These are phyloP conservation scores for Cydia amplana DNA, from an alignment of 1,140 invertebrate genomes.

Conservation along the genomic window DNA sequence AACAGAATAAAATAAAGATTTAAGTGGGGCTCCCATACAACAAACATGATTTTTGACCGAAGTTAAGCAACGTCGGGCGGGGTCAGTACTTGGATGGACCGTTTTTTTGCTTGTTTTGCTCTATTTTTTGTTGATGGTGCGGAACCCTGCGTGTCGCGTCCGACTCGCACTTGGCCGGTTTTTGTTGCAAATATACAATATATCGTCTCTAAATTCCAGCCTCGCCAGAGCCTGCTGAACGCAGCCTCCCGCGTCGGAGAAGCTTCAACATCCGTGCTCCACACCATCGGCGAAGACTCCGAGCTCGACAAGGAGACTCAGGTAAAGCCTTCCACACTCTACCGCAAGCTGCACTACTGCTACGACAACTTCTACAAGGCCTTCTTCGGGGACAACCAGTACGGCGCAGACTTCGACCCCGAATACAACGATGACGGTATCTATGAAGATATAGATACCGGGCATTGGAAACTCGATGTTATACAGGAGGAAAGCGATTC, in stretches of 20 bases:
- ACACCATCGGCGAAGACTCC: conserved; percentile 95
- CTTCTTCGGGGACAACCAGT: conserved; percentile 65
- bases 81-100: no score
- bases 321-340: conserved; percentile 75
- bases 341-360: conserved; percentile 74
- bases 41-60: no score
- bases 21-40: no score
- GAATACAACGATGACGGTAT: conserved; percentile 69
- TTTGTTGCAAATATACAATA: no score
- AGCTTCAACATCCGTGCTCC: conserved; percentile 95
- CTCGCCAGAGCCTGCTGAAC: conserved; percentile 94
- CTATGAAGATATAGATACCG: conserved; percentile 73
- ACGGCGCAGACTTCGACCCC: conserved; percentile 55
- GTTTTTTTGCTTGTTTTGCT: no score
- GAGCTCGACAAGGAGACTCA: conserved; percentile 88
- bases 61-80: no score
- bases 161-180: no score
- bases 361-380: conserved; percentile 76
- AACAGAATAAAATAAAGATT: no score
- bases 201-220: conserved; percentile 77
- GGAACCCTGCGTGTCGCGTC: no score
- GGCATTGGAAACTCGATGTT: conserved; percentile 62
- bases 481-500: conserved; percentile 78
- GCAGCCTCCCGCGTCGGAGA: conserved; percentile 97
- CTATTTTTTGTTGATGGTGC: no score